Percentiles rank a stretch among this genome's conserved stretches.
These are phyloP conservation scores for Elmis aenea DNA, from an alignment of 2,888 invertebrate species.

Conservation along the genomic window DNA sequence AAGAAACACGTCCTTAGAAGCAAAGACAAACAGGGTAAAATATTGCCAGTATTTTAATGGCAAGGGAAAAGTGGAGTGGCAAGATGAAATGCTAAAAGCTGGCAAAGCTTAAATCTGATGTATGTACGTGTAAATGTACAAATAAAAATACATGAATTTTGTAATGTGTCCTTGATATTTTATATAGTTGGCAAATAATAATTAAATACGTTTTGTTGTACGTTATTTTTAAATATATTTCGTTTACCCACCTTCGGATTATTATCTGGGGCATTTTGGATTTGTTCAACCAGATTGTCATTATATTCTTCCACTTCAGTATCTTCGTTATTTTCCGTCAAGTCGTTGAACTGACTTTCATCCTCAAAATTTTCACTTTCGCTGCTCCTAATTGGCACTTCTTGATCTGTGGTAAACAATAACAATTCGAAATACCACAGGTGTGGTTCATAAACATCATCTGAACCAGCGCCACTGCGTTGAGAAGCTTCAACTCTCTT, in stretches of 20 bases:
- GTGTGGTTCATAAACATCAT: constrained; percentile 14
- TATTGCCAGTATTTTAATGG: constrained; percentile 12
- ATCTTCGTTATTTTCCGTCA: neutral
- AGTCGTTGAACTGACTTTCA: no score
- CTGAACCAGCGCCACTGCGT: constrained; percentile 12
- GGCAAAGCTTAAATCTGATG: constrained; percentile 13
- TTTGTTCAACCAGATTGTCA: no score
- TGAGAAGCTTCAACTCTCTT: constrained; percentile 16
- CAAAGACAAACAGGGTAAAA: constrained; percentile 11
- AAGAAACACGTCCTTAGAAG: neutral
- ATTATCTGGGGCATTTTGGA: neutral
- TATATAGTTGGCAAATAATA: no score
- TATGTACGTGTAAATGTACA: no score
- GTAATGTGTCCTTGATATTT: no score
- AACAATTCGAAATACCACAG: constrained; percentile 21
- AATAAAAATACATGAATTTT: constrained; percentile 1
- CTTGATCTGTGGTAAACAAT: constrained; percentile 21
- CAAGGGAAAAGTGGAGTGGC: constrained; percentile 13
- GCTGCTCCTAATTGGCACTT: constrained; percentile 12
- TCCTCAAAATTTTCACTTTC: constrained; percentile 6
- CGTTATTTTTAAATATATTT: no score
- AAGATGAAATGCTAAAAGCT: constrained; percentile 10
- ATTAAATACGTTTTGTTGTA: no score
- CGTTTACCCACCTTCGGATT: no score
- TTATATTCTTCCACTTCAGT: neutral